Evolutionary conservation across 1,140 invertebrate genomes (phyloP).

Genomic region (Leucophenga varia): DNA sequence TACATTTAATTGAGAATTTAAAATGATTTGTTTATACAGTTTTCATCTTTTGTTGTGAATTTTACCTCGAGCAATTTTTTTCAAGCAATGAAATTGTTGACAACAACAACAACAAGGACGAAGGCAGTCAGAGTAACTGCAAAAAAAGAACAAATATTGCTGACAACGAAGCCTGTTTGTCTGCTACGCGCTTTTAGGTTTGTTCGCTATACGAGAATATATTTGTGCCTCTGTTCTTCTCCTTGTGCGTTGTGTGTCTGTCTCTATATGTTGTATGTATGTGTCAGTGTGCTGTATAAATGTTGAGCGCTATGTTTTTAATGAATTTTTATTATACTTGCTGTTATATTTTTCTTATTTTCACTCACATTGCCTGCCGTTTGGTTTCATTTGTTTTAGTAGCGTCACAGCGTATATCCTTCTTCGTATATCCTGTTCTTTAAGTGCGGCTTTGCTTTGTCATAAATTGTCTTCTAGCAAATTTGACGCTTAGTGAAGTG

Average conservation of each 20-base stretch:
- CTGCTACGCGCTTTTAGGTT: background rate
- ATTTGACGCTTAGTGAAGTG: constrained; percentile 38
- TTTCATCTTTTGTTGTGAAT: constrained; percentile 40
- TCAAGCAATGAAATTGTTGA: background rate
- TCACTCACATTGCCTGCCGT: too few relatives aligned
- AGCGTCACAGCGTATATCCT: constrained; percentile 20
- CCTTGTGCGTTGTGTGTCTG: constrained; percentile 1
- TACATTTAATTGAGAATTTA: constrained; percentile 51
- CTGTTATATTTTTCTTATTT: too few relatives aligned
- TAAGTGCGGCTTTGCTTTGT: constrained; percentile 32
- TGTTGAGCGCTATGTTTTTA: constrained; percentile 21
- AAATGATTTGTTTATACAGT: constrained; percentile 49
- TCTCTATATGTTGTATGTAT: constrained; percentile 4
- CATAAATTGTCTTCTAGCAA: constrained; percentile 40
- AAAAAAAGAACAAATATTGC: background rate
- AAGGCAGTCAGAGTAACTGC: background rate
- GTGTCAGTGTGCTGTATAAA: constrained; percentile 14
- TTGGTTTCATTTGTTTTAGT: constrained; percentile 11
- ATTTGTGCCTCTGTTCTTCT: constrained; percentile 4
- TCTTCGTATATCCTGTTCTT: constrained; percentile 22
- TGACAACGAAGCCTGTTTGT: background rate
- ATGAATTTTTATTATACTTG: too few relatives aligned
- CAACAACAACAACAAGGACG: background rate
- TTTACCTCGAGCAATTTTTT: constrained; percentile 33
- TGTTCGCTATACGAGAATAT: background rate